Evolutionary conservation across 2,797 vertebrate species (phyloP).

Genomic region (Sebastolobus altivelis): DNA sequence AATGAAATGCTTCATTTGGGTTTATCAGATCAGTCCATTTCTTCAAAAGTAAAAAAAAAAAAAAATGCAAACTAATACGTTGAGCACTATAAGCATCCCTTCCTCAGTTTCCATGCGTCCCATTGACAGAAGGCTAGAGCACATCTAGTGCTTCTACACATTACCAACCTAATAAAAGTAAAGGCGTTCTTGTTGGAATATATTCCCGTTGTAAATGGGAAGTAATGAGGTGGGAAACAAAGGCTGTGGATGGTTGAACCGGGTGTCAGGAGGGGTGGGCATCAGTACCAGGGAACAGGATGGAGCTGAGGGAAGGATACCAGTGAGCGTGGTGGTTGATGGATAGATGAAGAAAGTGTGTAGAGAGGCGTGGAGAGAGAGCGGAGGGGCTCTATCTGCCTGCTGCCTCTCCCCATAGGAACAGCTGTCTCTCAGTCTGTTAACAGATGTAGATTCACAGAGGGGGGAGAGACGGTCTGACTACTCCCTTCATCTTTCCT

Average conservation of each 20-base stretch:
- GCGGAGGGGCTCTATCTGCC: slow-evolving; percentile 65
- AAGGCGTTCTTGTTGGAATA: not conserved
- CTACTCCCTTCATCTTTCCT: slow-evolving; percentile 45
- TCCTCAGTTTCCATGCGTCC: not conserved
- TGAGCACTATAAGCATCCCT: not conserved
- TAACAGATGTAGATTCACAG: slow-evolving; percentile 79
- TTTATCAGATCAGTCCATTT: not conserved
- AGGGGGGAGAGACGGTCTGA: slow-evolving; percentile 58
- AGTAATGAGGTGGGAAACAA: slow-evolving; percentile 52
- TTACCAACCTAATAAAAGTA: slow-evolving; percentile 15
- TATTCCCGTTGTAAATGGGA: slow-evolving; percentile 34
- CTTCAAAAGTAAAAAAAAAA: not conserved
- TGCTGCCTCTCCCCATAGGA: slow-evolving; percentile 82
- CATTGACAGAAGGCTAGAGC: not conserved
- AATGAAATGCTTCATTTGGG: not conserved
- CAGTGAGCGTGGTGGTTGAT: slow-evolving; percentile 50
- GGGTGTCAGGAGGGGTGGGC: slow-evolving; percentile 10
- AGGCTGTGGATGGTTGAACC: slow-evolving; percentile 32
- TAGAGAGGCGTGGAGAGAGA: slow-evolving; percentile 40
- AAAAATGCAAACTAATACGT: not conserved
- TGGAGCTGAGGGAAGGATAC: slow-evolving; percentile 31
- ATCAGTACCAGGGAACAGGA: slow-evolving; percentile 10
- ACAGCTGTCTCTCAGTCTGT: slow-evolving; percentile 80
- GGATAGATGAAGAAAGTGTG: slow-evolving; percentile 60
- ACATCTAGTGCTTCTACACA: not conserved